Percentiles rank a stretch among this genome's conserved stretches.
These are phyloP conservation scores for Strigamia transsilvanica DNA, from an alignment of 2,888 invertebrate species.

Conservation along the genomic window DNA sequence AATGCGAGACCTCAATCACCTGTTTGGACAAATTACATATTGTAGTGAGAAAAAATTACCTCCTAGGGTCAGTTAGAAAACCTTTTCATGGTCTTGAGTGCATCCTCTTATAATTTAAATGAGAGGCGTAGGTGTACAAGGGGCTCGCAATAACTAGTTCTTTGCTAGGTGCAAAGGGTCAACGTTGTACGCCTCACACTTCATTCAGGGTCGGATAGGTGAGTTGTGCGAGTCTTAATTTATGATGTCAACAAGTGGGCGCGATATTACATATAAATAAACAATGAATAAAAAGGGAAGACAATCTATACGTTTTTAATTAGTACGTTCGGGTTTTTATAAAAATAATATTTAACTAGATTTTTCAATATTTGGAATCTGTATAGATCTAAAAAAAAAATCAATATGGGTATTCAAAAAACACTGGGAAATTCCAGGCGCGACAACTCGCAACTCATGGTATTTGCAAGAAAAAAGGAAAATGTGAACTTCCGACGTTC, in stretches of 20 bases:
- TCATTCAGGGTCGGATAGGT: slow-evolving; percentile 32
- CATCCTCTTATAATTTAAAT: slow-evolving; percentile 17
- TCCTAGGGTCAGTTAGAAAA: slow-evolving; percentile 1
- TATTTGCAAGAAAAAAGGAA: no score
- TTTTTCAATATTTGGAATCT: no score
- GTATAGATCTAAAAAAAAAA: no score
- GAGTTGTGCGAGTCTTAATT: slow-evolving; percentile 41
- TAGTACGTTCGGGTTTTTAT: no score
- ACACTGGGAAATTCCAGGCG: no score
- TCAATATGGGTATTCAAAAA: no score
- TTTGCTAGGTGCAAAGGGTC: slow-evolving; percentile 19
- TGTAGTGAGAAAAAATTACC: background rate
- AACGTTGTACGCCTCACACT: slow-evolving; percentile 24
- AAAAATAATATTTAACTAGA: no score
- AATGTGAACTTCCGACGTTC: no score
- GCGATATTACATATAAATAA: background rate
- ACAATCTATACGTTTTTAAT: no score
- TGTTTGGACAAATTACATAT: slow-evolving; percentile 35
- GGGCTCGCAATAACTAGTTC: slow-evolving; percentile 22
- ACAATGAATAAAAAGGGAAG: background rate
- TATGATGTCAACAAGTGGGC: slow-evolving; percentile 14
- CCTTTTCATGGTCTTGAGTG: slow-evolving; percentile 9
- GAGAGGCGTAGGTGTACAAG: slow-evolving; percentile 10
- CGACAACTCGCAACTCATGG: no score
- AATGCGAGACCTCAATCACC: slow-evolving; percentile 33